These are phyloP conservation scores for Masticophis lateralis DNA, from an alignment of 2,797 vertebrate species.

Conservation along the genomic window DNA sequence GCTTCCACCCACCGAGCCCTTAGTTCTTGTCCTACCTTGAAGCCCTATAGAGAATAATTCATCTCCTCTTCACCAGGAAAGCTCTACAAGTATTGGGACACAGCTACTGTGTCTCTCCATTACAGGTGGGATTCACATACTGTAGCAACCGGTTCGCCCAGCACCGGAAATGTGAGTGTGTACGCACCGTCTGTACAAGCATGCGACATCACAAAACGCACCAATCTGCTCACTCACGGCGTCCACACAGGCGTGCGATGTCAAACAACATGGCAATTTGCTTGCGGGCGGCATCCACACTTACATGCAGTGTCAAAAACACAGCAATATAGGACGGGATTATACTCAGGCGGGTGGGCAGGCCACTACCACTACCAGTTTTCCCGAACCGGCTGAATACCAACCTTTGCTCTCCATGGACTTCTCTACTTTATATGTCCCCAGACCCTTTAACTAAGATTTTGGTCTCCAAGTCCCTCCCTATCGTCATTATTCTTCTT, in stretches of 20 bases:
- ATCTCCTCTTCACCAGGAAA: not conserved
- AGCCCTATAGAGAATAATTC: not conserved
- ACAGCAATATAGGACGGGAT: too few species aligned
- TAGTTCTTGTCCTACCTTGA: not conserved
- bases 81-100: not conserved
- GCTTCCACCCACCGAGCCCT: not conserved
- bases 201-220: too few species aligned
- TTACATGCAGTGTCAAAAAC: too few species aligned
- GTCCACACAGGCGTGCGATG: too few species aligned
- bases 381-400: too few species aligned
- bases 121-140: too few species aligned
- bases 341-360: too few species aligned
- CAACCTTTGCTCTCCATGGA: not conserved
- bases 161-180: too few species aligned
- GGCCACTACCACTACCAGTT: too few species aligned
- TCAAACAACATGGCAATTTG: too few species aligned
- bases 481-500: not conserved
- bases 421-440: not conserved
- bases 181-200: too few species aligned
- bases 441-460: not conserved
- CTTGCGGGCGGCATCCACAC: accelerated
- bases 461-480: not conserved
- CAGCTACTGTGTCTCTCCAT: not conserved
- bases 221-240: accelerated
- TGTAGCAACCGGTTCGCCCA: too few species aligned